Conservation (phyloP, 1,140 invertebrate genomes). For the Palaemon carinicauda region DNA sequence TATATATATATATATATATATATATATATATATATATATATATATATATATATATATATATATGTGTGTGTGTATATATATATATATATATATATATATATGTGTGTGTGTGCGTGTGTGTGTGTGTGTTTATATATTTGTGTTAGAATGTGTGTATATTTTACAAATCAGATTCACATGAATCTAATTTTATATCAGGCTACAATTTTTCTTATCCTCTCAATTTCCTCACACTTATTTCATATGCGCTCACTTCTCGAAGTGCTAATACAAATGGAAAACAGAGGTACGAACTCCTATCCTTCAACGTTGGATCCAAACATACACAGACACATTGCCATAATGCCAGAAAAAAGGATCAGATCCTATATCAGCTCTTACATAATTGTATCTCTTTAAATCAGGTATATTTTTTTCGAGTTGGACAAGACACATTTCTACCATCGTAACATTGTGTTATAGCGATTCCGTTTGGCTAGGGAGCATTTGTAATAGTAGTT, state of each 20-base stretch:
- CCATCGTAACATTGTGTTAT: no score
- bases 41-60: constrained; percentile 20
- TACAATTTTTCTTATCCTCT: no score
- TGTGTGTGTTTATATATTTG: background rate
- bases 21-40: constrained; percentile 20
- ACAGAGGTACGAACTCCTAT: background rate
- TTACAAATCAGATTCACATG: no score
- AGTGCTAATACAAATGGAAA: background rate
- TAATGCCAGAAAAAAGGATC: background rate
- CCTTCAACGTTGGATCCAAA: background rate
- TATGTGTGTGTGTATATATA: background rate
- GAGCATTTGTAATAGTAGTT: no score
- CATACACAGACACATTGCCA: background rate
- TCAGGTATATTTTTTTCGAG: no score
- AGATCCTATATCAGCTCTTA: no score
- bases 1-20: constrained; percentile 28
- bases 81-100: constrained; percentile 20
- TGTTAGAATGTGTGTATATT: no score
- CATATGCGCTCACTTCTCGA: background rate
- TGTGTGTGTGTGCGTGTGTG: background rate
- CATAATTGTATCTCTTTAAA: no score
- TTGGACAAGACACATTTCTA: no score
- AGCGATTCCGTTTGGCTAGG: no score
- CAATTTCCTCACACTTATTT: background rate
- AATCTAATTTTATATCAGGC: background rate